These are phyloP conservation scores for Montifringilla adamsi DNA, from an alignment of 2,113 vertebrate species.

Conservation along the genomic window DNA sequence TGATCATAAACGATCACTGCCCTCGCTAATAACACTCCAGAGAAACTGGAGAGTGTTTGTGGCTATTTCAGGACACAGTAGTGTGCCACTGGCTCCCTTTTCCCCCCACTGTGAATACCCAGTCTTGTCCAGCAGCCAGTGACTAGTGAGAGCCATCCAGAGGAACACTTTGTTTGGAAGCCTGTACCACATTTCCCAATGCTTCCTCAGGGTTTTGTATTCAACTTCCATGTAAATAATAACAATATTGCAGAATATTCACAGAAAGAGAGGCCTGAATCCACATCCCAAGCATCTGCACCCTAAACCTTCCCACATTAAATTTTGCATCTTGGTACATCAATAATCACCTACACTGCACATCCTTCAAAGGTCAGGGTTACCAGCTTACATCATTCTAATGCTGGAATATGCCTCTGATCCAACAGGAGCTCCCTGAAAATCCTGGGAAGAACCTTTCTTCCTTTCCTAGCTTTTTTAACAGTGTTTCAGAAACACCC, in stretches of 20 bases:
- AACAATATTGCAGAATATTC: not conserved
- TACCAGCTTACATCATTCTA: not conserved
- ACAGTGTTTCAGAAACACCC: not conserved
- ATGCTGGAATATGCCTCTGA: not conserved
- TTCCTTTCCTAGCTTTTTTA: not conserved
- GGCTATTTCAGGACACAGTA: not conserved
- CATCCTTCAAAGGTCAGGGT: not conserved
- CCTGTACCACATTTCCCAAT: not conserved
- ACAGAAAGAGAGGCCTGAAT: not conserved
- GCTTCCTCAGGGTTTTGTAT: not conserved
- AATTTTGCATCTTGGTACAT: not conserved
- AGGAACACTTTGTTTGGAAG: not conserved
- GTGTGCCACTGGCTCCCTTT: not conserved
- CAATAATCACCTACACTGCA: not conserved
- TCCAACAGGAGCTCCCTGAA: not conserved
- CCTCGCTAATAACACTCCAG: not conserved
- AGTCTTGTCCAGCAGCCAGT: not conserved
- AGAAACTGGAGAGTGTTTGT: not conserved
- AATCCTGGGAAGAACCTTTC: not conserved
- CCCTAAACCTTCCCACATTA: not conserved
- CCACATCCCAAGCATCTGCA: not conserved
- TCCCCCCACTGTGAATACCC: fast-evolving
- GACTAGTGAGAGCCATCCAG: not conserved
- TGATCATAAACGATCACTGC: not conserved
- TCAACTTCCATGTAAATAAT: not conserved